Evolutionary conservation across 2,797 vertebrate species (phyloP).

Genomic region (Pempheris klunzingeri): DNA sequence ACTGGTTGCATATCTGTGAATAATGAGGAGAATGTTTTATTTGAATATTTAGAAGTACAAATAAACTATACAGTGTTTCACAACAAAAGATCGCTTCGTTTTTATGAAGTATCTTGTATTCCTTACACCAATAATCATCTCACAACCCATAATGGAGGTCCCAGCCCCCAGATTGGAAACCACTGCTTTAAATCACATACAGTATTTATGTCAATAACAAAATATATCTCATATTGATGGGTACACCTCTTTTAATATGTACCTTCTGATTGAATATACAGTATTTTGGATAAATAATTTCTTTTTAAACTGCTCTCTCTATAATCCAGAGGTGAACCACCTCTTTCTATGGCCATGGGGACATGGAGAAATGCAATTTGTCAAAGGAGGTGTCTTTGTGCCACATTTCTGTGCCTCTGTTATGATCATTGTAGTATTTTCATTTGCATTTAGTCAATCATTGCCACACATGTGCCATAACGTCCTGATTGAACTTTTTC

Average conservation of each 20-base stretch:
- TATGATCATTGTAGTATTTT: background rate
- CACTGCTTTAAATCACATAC: background rate
- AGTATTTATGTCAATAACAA: background rate
- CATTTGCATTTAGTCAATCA: constrained; percentile 22
- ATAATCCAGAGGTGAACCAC: background rate
- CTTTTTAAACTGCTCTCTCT: background rate
- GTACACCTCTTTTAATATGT: background rate
- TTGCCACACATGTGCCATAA: background rate
- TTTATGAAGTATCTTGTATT: no score
- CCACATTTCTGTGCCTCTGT: constrained; percentile 10
- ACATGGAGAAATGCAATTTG: background rate
- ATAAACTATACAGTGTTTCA: background rate
- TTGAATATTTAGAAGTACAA: background rate
- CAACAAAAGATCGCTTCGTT: no score
- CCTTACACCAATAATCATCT: background rate
- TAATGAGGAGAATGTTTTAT: background rate
- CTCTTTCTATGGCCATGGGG: background rate
- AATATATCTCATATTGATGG: background rate
- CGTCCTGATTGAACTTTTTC: constrained; percentile 23
- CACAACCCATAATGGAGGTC: background rate
- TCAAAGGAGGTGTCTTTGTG: constrained; percentile 7
- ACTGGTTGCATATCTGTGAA: background rate
- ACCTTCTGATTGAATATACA: background rate
- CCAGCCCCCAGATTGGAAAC: fast-evolving
- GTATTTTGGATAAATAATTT: background rate